Conservation (phyloP, 2,888 invertebrate species). For the Machimus rusticus region DNA sequence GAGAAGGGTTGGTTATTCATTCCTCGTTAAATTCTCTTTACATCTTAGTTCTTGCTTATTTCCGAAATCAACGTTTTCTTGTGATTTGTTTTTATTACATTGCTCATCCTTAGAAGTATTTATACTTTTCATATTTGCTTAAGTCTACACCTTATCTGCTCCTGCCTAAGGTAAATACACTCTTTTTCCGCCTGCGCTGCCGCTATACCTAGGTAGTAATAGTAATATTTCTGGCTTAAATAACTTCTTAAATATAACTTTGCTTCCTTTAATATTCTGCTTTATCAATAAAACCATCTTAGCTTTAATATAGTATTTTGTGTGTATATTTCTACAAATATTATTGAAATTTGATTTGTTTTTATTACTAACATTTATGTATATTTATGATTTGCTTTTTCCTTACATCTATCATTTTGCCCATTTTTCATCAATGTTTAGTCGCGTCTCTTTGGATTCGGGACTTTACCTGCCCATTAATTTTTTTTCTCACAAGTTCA, state of each 20-base stretch:
- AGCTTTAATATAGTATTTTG: slow-evolving; percentile 32
- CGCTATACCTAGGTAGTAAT: slow-evolving; percentile 9
- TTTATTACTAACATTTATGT: slow-evolving; percentile 26
- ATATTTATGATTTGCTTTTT: slow-evolving; percentile 8
- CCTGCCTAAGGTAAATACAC: slow-evolving; percentile 1
- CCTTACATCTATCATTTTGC: background rate
- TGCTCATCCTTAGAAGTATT: background rate
- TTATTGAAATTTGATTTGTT: slow-evolving; percentile 40
- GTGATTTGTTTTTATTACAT: slow-evolving; percentile 25
- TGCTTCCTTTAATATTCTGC: slow-evolving; percentile 21
- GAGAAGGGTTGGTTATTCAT: background rate
- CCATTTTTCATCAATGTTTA: background rate
- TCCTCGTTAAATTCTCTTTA: slow-evolving; percentile 16
- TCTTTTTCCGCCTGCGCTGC: slow-evolving; percentile 1
- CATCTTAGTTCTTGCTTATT: slow-evolving; percentile 10
- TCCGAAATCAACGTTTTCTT: background rate
- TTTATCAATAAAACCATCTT: slow-evolving; percentile 37
- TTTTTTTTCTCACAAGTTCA: background rate
- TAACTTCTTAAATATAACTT: slow-evolving; percentile 34
- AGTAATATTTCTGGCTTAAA: slow-evolving; percentile 34
- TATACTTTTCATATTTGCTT: background rate
- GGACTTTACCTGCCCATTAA: background rate
- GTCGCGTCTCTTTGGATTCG: background rate
- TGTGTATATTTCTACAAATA: slow-evolving; percentile 37
- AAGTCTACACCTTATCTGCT: background rate